Base-by-base conservation (phyloP, 2,797 vertebrate species). In the Tragelaphus oryx region DNA sequence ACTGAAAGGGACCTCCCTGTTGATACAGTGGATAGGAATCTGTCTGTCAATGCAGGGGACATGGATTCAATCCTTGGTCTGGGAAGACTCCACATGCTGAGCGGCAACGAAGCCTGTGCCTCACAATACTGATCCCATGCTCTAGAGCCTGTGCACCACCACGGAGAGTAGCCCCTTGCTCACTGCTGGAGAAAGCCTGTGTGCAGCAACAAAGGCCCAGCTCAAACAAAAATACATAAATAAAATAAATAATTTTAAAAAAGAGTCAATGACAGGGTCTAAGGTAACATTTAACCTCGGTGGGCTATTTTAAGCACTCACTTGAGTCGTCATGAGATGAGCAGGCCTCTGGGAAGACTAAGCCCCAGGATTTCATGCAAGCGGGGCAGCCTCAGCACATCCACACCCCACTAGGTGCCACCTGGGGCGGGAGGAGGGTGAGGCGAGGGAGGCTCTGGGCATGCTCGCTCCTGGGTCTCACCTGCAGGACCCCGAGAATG, bases 381-480 rank as follows among this genome's bases (percentile, higher is more conserved):
- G 33, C 0, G 7, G 52, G 28, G 28, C 28, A 24, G 41, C 26
- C 18, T 74, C 11, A 1, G 24, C 24, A 30, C 18, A 41, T 1
- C 80, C 26, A 30, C 2, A 13, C 10, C 30, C 11, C 1, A 10
- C 17, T 12, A 20, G 26, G 62, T 52, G 18, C 86, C 26, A 10
- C 20, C 59, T 37, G 48, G 33, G 30, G 22, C 2, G 0, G 41
- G 33, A 33, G 52, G 5, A 16, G 2, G 1, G 20, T 4, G 16
- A 16, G 48, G 57, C 4, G 9, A 24, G 41, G 11, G 16, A 33
- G 44, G 9, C 1, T 9, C 59, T 0, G 1, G 44, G 33, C 4
- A 14, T 4, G 28, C 5, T 24, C 17, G 5, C 8, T 50, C 10
- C 30, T 3, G 1, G n/a, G 60, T 28, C 50, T 33, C 7, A 5